Percentiles rank a stretch among this genome's conserved stretches.
Evolutionary conservation across 2,888 invertebrate species (phyloP).

Genomic region (Hydrotaea diabolus): DNA sequence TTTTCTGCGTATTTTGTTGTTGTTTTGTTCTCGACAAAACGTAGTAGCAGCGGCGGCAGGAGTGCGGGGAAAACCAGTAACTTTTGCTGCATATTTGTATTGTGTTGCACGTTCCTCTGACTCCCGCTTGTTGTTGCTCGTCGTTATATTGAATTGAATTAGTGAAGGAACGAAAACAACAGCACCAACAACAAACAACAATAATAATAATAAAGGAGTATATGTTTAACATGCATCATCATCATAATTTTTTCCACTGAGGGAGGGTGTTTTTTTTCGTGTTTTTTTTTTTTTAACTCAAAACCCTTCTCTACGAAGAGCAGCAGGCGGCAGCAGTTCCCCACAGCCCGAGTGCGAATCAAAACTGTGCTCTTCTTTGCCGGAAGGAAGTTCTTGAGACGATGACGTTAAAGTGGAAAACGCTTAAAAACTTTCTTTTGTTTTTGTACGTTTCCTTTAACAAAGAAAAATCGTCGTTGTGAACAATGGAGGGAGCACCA

Average conservation of each 20-base stretch:
- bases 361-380: slow-evolving; percentile 48
- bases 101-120: not conserved
- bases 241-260: slow-evolving; percentile 30
- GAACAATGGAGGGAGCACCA: slow-evolving; percentile 15
- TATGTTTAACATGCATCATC: slow-evolving; percentile 58
- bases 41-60: not conserved
- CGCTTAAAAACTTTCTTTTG: slow-evolving; percentile 59
- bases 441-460: slow-evolving; percentile 39
- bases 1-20: too few species aligned
- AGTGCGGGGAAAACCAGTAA: slow-evolving; percentile 5
- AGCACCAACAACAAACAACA: not conserved
- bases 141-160: slow-evolving; percentile 49
- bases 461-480: slow-evolving; percentile 10
- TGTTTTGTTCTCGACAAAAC: not conserved
- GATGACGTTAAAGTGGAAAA: slow-evolving; percentile 64
- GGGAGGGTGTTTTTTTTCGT: not conserved
- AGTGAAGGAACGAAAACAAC: slow-evolving; percentile 4
- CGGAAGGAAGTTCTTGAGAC: slow-evolving; percentile 67
- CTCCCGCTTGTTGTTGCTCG: not conserved
- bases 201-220: slow-evolving; percentile 37
- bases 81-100: slow-evolving; percentile 27
- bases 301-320: not conserved
- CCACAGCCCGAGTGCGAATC: slow-evolving; percentile 47
- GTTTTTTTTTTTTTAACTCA: not conserved
- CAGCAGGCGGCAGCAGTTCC: slow-evolving; percentile 33